Percentiles rank a stretch among this genome's conserved stretches.
Conservation (phyloP, 2,888 invertebrate species). For the Scaptodrosophila latifasciaeformis region DNA sequence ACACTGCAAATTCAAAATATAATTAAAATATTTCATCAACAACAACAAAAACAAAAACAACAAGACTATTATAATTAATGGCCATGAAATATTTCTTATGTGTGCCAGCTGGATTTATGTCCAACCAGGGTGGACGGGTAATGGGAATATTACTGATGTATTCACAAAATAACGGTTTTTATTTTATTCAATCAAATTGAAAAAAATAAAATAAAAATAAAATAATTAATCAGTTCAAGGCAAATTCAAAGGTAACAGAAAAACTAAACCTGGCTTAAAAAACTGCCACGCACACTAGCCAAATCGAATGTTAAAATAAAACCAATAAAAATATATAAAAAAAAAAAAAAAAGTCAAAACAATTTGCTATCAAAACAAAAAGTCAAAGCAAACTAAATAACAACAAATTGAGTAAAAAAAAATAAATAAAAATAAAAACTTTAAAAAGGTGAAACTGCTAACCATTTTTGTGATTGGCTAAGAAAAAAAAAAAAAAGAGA, state of each 20-base stretch:
- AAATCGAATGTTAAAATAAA: constrained; percentile 40
- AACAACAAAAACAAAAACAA: no score
- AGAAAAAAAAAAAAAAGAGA: no score
- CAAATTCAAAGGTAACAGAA: constrained; percentile 17
- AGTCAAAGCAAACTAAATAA: constrained; percentile 52
- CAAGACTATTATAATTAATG: constrained; percentile 44
- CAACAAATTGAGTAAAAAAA: constrained; percentile 63
- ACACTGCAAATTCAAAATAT: constrained; percentile 63
- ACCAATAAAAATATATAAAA: constrained; percentile 4
- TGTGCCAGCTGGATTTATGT: constrained; percentile 1
- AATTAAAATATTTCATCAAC: constrained; percentile 1
- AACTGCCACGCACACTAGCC: constrained; percentile 42
- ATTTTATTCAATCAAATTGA: constrained; percentile 23
- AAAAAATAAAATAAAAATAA: constrained; percentile 9
- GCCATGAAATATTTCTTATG: constrained; percentile 35
- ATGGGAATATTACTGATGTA: no score
- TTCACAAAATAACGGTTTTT: no score
- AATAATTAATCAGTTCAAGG: constrained; percentile 45
- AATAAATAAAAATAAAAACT: constrained; percentile 39
- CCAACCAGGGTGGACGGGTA: no score
- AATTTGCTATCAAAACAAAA: constrained; percentile 65
- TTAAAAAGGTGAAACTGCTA: constrained; percentile 51
- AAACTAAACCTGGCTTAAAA: constrained; percentile 12
- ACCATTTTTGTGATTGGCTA: constrained; percentile 67
- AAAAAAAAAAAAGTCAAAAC: constrained; percentile 45